Evolutionary conservation across 2,797 vertebrate species (phyloP).

Genomic region (Cossypha niveicapilla): DNA sequence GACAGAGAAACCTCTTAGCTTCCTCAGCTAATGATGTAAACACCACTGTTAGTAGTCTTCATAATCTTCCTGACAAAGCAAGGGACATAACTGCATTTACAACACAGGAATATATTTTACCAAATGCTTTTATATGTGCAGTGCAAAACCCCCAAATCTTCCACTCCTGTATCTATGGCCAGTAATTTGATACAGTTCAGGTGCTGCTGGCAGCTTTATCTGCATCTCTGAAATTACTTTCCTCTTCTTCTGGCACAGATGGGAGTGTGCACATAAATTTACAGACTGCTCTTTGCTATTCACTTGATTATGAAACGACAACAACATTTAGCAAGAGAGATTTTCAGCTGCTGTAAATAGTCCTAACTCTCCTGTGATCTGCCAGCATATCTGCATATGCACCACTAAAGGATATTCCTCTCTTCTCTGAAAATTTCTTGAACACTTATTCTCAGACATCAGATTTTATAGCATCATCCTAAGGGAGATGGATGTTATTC

Average conservation of each 20-base stretch:
- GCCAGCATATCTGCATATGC: not conserved
- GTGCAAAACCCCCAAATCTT: not conserved
- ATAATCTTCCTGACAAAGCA: not conserved
- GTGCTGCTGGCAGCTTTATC: not conserved
- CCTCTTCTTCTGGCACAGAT: conserved; percentile 9
- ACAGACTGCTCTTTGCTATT: conserved; percentile 14
- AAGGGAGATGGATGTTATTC: not conserved
- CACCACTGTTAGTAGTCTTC: not conserved
- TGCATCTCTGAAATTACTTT: conserved; percentile 3
- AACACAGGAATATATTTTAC: not conserved
- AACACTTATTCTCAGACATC: not conserved
- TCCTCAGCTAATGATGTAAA: not conserved
- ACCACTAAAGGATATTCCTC: not conserved
- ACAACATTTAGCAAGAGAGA: conserved; percentile 21
- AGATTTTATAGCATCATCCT: not conserved
- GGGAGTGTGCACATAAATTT: conserved; percentile 29
- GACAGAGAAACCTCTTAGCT: not conserved
- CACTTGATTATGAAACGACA: conserved; percentile 25
- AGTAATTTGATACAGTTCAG: not conserved
- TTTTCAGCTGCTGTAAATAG: conserved; percentile 33
- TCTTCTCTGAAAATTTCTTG: not conserved
- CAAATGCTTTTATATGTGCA: not conserved
- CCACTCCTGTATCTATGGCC: not conserved
- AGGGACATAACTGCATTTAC: not conserved
- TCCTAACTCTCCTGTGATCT: not conserved